Conservation (phyloP, 2,888 invertebrate genomes). For the Leptothorax acervorum region DNA sequence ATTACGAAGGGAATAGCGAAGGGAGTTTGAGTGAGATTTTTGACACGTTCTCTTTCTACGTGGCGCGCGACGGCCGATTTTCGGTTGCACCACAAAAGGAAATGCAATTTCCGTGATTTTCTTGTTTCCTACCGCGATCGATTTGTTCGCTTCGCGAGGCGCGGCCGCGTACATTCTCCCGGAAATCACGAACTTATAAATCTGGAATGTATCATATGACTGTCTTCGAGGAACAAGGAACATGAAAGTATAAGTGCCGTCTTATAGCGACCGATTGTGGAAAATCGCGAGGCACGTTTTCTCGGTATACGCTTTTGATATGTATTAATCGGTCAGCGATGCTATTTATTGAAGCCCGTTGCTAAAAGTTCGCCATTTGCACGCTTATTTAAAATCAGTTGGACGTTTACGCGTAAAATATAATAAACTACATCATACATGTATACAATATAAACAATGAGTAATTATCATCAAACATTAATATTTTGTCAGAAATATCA, state of each 20-base stretch:
- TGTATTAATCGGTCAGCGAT: not conserved
- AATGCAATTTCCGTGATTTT: conserved; percentile 71
- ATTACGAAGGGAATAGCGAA: conserved; percentile 14
- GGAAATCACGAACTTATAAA: conserved; percentile 18
- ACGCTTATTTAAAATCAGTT: not conserved
- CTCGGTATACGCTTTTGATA: not conserved
- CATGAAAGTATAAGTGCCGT: not conserved
- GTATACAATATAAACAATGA: too few relatives aligned
- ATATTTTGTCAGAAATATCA: too few relatives aligned
- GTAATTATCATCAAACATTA: too few relatives aligned
- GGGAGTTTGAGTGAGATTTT: not conserved
- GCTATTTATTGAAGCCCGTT: not conserved
- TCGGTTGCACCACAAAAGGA: conserved; percentile 41
- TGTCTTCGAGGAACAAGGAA: conserved; percentile 1
- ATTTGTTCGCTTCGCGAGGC: conserved; percentile 66
- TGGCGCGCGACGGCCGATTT: not conserved
- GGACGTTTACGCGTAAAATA: too few relatives aligned
- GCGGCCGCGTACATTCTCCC: conserved; percentile 25
- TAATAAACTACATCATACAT: too few relatives aligned
- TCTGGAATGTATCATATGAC: not conserved
- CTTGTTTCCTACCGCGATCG: conserved; percentile 73
- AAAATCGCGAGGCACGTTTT: not conserved
- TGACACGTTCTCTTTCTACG: not conserved
- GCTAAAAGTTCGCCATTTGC: not conserved
- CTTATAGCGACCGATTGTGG: too few relatives aligned